phyloP scores from a whole-genome alignment of 2,888 invertebrate genomes.

The Geotrupes spiniger region DNA sequence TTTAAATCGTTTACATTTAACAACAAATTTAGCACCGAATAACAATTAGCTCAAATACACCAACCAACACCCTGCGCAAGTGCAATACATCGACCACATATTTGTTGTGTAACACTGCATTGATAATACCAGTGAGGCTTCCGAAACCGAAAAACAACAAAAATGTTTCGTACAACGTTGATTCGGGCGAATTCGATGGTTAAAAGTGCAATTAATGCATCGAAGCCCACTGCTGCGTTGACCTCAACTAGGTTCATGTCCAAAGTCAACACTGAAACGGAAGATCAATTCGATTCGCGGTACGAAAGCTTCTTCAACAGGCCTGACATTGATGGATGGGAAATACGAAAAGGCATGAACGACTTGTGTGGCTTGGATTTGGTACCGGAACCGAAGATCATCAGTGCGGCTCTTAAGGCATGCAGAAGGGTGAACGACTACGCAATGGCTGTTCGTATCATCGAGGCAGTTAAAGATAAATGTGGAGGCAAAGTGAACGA shows the following conservation, averaged over 20 bases:
- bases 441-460: conserved; percentile 85
- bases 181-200: conserved; percentile 49
- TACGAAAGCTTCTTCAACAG: conserved; percentile 84
- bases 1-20: too few relatives aligned
- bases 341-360: conserved; percentile 87
- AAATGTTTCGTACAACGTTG: conserved; percentile 55
- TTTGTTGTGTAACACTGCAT: conserved; percentile 12
- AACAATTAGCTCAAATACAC: too few relatives aligned
- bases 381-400: conserved; percentile 88
- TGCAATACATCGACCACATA: background rate
- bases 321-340: conserved; percentile 90
- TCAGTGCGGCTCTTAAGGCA: conserved; percentile 82
- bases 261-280: conserved; percentile 62
- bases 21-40: too few relatives aligned
- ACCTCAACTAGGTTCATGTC: conserved; percentile 41
- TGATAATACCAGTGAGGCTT: background rate
- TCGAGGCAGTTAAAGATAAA: conserved; percentile 90
- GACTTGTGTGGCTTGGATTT: conserved; percentile 86
- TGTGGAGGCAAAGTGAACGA: conserved; percentile 72
- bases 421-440: conserved; percentile 94
- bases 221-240: conserved; percentile 30
- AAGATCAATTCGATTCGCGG: conserved; percentile 81
- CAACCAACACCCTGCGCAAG: too few relatives aligned
- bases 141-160: conserved; percentile 26
- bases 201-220: conserved; percentile 36